Percentiles rank a stretch among this genome's conserved stretches.
phyloP scores from a whole-genome alignment of 2,113 vertebrate genomes.

The Saimiri boliviensis region DNA sequence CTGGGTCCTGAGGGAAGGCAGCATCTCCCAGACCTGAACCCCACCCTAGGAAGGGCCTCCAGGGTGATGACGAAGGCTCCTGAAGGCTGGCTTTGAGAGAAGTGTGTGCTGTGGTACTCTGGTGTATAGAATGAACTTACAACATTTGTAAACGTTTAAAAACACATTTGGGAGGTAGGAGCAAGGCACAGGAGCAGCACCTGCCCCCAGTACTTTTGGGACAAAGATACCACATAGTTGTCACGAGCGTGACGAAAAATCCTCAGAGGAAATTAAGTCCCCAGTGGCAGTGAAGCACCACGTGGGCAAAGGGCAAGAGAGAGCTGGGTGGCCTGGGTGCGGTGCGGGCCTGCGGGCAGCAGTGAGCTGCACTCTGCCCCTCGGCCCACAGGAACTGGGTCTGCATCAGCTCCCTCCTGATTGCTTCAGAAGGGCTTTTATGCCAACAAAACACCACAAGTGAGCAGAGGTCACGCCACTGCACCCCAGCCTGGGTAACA shows the following conservation, averaged over 20 bases:
- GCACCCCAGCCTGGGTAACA: too few relatives aligned
- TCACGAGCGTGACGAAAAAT: too few relatives aligned
- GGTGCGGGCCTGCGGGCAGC: fast-evolving
- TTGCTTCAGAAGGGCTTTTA: neutral
- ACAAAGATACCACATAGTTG: neutral
- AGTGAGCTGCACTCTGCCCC: neutral
- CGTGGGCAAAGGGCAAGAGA: neutral
- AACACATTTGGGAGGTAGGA: neutral
- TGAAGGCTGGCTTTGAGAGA: fast-evolving
- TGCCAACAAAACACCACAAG: too few relatives aligned
- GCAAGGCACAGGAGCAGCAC: neutral
- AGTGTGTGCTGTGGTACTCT: neutral
- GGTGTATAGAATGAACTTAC: neutral
- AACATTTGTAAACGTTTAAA: too few relatives aligned
- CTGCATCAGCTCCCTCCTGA: neutral
- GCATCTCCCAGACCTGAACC: neutral
- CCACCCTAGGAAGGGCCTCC: neutral
- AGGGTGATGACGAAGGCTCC: fast-evolving
- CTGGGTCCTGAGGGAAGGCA: neutral
- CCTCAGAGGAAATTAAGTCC: neutral
- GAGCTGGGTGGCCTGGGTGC: neutral
- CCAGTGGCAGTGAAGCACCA: fast-evolving
- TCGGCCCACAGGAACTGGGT: neutral
- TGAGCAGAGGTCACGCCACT: too few relatives aligned
- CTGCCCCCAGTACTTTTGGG: neutral